Percentiles rank a stretch among this genome's conserved stretches.
Evolutionary conservation across 2,113 vertebrate species (phyloP).

Genomic region (Numenius arquata): DNA sequence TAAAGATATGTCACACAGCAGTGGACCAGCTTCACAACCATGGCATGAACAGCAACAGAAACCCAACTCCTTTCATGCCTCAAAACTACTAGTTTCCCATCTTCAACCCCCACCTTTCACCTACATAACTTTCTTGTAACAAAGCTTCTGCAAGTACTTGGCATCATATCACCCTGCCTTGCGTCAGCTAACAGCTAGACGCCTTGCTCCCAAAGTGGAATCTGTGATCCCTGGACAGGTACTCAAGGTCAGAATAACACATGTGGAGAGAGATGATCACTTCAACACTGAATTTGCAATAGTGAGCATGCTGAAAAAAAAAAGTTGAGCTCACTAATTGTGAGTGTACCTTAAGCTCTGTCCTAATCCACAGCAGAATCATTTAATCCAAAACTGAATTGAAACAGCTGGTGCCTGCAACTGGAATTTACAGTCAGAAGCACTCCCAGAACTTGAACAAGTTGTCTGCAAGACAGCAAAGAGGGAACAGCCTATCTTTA

Average conservation of each 20-base stretch:
- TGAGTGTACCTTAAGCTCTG: background rate
- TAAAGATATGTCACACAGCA: background rate
- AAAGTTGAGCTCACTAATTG: background rate
- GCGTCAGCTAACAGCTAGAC: background rate
- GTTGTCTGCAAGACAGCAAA: background rate
- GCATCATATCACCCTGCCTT: background rate
- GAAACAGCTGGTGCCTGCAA: background rate
- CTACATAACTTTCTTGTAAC: background rate
- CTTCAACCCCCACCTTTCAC: background rate
- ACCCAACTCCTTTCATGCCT: background rate
- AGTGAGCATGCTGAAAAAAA: background rate
- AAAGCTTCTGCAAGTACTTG: background rate
- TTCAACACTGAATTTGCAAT: fast-evolving
- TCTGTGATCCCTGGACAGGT: background rate
- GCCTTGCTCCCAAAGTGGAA: background rate
- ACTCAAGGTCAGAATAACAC: background rate
- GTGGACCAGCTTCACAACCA: background rate
- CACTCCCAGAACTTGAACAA: background rate
- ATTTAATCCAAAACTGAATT: background rate
- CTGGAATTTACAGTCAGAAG: background rate
- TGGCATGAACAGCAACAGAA: background rate
- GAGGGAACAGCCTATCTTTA: background rate
- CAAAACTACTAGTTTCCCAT: background rate
- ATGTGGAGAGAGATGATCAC: background rate
- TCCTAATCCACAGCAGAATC: background rate